A percentile compares a stretch with the other conserved stretches of the same genome.
phyloP scores from a whole-genome alignment of 2,888 invertebrate genomes.

The Sminthurides aquaticus region DNA sequence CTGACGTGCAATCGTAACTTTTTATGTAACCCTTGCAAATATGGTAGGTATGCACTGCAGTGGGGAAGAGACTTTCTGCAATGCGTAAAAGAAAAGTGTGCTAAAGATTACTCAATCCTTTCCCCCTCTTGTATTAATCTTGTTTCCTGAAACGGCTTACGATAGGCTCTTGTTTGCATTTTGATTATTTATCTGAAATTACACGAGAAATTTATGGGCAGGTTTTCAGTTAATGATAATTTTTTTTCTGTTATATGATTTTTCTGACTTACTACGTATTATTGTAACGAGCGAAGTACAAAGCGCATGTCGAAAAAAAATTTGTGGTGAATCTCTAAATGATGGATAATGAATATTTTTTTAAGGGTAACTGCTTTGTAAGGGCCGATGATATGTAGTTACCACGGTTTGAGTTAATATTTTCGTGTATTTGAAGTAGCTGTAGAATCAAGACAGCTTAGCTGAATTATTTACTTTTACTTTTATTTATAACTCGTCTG shows the following conservation, averaged over 20 bases:
- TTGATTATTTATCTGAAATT: too few relatives aligned
- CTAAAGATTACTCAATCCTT: not conserved
- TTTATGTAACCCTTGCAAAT: not conserved
- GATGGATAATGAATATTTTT: not conserved
- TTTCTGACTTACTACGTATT: not conserved
- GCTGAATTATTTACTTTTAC: not conserved
- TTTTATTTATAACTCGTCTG: not conserved
- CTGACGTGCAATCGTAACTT: conserved; percentile 1
- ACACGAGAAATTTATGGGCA: not conserved
- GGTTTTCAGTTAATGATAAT: not conserved
- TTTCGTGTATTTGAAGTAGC: not conserved
- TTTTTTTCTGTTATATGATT: not conserved
- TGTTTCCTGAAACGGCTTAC: too few relatives aligned
- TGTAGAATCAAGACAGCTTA: too few relatives aligned
- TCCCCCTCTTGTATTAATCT: too few relatives aligned
- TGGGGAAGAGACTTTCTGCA: not conserved
- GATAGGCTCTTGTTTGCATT: too few relatives aligned
- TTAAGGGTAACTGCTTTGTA: not conserved
- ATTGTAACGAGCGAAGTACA: not conserved
- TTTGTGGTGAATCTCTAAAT: not conserved
- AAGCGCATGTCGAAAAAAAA: not conserved
- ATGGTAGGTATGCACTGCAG: too few relatives aligned
- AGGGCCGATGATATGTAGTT: not conserved
- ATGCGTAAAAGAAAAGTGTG: not conserved
- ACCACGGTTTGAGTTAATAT: not conserved